Percentiles rank a stretch among this genome's conserved stretches.
Conservation (phyloP, 1,140 invertebrate genomes). For the Neodiprion virginianus region DNA sequence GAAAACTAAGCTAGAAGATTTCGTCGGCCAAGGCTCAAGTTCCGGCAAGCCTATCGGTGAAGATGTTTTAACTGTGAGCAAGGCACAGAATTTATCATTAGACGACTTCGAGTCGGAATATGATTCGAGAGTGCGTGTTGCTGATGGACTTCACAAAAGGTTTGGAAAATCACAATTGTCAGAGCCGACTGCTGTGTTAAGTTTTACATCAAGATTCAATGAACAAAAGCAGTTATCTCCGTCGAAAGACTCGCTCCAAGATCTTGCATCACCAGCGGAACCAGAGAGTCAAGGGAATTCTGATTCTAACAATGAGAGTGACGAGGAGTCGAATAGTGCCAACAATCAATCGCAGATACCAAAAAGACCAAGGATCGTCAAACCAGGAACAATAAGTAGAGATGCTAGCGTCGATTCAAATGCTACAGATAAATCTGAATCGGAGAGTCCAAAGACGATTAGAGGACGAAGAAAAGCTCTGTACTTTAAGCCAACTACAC, state of each 20-base stretch:
- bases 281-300: background rate
- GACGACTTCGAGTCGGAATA: conserved; percentile 68
- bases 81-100: conserved; percentile 73
- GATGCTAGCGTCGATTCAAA: conserved; percentile 51
- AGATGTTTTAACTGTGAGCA: conserved; percentile 67
- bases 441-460: conserved; percentile 69
- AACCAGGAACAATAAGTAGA: conserved; percentile 45
- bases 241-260: background rate
- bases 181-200: background rate
- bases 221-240: background rate
- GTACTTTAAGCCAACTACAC: conserved; percentile 61
- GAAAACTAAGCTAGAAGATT: conserved; percentile 58
- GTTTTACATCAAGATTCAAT: background rate
- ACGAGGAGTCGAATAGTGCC: conserved; percentile 42
- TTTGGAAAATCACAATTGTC: conserved; percentile 31
- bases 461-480: conserved; percentile 78
- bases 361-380: conserved; percentile 60
- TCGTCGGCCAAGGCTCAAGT: conserved; percentile 63
- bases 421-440: conserved; percentile 44
- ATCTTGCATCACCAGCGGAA: background rate
- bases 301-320: conserved; percentile 41
- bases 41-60: conserved; percentile 58
- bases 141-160: conserved; percentile 53
- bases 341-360: conserved; percentile 64
- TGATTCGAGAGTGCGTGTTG: conserved; percentile 51